Base-by-base conservation (phyloP, 2,888 invertebrate species). In the Amphipyra berbera region DNA sequence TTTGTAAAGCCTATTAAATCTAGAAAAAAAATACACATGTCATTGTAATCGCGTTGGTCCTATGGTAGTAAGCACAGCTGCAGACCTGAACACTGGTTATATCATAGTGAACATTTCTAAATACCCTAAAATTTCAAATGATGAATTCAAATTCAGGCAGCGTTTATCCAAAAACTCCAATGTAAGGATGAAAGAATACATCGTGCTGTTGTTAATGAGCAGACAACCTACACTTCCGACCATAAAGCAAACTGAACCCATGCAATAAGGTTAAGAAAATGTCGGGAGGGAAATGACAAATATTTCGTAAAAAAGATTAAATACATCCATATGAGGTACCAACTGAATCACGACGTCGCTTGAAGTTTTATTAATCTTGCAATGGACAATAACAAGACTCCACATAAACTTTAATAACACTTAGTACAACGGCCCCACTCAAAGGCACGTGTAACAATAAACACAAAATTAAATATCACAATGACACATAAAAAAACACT, bases 21-120 rank as follows among this genome's bases (percentile, higher is more conserved):
- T 75, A 68, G 67, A 67, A n/a, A 15, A 58, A 37, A 50, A 59
- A 47, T 50, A 67, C 48, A 68, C 59, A 46, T 55, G 50, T 49
- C 30, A n/a, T 33, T 47, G 5, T 9, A 49, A 30, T 40, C 21
- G 58, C 58, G 54, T 45, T 69, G 52, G 52, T 64, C 54, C 3
- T 2, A 37, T 37, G 10, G 6, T 27, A n/a, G 10, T 5, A 21
- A 21, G 21, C 27, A 27, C 10, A 6, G 12, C 10, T 44, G 12
- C 14, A 9, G 41, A n/a, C 6, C 14, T 7, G 5, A 2, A 41
- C 13, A 41, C 2, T 15, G 13, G 13, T 8, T 7, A 13, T 46
- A 46, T 13, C 27, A 27, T 27, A 15, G 15, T 42, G 14, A 1
- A 8, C 14, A 30, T 7, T 7, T 30, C 30, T 6, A 7, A 14